Evolutionary conservation across 2,888 invertebrate genomes (phyloP).

Genomic region (Pimpla rufipes): DNA sequence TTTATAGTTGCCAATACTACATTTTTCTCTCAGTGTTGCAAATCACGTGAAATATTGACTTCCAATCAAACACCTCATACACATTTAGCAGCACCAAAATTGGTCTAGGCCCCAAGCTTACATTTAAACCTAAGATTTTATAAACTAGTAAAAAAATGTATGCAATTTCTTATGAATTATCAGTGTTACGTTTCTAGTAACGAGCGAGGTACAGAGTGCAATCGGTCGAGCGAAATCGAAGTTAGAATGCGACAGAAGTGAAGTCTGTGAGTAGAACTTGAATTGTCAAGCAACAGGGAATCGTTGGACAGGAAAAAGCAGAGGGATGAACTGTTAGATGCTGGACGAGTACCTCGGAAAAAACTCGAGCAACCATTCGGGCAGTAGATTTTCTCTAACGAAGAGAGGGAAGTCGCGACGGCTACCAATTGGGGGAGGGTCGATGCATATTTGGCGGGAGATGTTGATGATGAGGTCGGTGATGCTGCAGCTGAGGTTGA

Average conservation of each 20-base stretch:
- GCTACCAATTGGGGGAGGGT: slow-evolving; percentile 83
- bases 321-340: slow-evolving; percentile 26
- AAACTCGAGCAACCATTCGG: slow-evolving; percentile 42
- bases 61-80: no score
- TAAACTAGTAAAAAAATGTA: not conserved
- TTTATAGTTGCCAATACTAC: no score
- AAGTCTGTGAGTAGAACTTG: not conserved
- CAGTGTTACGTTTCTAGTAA: not conserved
- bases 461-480: slow-evolving; percentile 78
- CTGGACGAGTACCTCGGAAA: slow-evolving; percentile 51
- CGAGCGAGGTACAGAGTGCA: not conserved
- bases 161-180: not conserved
- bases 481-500: slow-evolving; percentile 68
- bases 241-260: slow-evolving; percentile 8
- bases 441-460: slow-evolving; percentile 82
- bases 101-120: no score
- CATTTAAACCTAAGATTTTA: no score
- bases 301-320: slow-evolving; percentile 39
- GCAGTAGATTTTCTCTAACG: slow-evolving; percentile 14
- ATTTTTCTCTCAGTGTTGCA: no score
- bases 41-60: no score
- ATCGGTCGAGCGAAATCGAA: slow-evolving; percentile 4
- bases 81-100: no score
- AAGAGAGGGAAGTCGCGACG: slow-evolving; percentile 61
- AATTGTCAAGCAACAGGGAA: not conserved